Conservation (phyloP, 1,140 invertebrate genomes). For the Adoxophyes honmai region DNA sequence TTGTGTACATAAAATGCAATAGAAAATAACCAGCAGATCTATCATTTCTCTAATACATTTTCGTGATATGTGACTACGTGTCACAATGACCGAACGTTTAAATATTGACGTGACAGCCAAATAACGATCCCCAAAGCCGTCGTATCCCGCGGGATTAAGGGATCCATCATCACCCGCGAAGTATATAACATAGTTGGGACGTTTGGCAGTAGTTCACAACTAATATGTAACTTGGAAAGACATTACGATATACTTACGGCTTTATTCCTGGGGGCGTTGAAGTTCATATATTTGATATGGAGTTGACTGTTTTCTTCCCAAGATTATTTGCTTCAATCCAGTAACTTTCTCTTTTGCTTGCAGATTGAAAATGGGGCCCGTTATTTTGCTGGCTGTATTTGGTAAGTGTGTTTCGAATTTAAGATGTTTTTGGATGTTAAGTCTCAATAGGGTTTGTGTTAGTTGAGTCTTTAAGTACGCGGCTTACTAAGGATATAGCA, state of each 20-base stretch:
- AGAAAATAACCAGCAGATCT: no score
- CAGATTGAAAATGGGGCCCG: slow-evolving; percentile 11
- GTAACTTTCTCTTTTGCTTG: slow-evolving; percentile 9
- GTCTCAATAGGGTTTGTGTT: no score
- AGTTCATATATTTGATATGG: neutral
- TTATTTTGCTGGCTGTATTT: slow-evolving; percentile 9
- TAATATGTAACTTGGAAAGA: slow-evolving; percentile 14
- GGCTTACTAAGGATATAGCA: no score
- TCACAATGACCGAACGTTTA: neutral
- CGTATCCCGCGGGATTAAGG: slow-evolving; percentile 2
- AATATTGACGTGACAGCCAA: slow-evolving; percentile 6
- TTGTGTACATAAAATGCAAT: no score
- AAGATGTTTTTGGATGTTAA: no score
- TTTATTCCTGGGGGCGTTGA: neutral
- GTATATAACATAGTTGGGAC: slow-evolving; percentile 3
- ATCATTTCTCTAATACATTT: no score
- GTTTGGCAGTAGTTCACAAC: slow-evolving; percentile 5
- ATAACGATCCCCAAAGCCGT: slow-evolving; percentile 3
- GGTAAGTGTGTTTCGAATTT: slow-evolving; percentile 10
- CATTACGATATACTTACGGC: slow-evolving; percentile 10
- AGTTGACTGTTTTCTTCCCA: neutral
- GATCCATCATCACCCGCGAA: neutral
- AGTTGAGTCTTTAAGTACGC: no score
- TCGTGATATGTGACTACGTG: no score
- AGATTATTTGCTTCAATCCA: neutral